A percentile compares a stretch with the other conserved stretches of the same genome.
These are phyloP conservation scores for Serinus canaria DNA, from an alignment of 2,113 vertebrate genomes.

Conservation along the genomic window DNA sequence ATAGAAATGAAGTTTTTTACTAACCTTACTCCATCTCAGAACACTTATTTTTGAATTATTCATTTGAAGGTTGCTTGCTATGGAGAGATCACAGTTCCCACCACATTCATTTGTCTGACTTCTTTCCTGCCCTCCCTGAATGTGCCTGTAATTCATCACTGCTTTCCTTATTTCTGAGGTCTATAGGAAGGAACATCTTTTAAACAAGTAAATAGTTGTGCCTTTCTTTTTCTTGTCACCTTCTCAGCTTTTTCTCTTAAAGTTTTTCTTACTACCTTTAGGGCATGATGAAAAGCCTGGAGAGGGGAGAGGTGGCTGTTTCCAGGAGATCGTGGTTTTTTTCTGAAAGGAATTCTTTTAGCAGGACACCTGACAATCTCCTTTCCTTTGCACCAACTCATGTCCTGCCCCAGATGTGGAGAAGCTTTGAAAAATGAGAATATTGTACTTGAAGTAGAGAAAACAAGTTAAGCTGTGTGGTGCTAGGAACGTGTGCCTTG, in stretches of 20 bases:
- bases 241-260: neutral
- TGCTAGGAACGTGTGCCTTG: neutral
- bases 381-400: neutral
- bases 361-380: neutral
- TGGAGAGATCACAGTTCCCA: neutral
- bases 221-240: neutral
- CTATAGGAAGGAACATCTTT: neutral
- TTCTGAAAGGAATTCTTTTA: neutral
- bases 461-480: neutral
- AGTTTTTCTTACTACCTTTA: neutral
- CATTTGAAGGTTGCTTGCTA: neutral
- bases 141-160: neutral
- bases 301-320: neutral
- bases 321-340: rapidly evolving
- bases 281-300: neutral
- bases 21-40: neutral
- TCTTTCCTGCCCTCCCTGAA: neutral
- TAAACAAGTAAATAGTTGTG: neutral
- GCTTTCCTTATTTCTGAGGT: neutral
- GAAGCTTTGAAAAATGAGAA: neutral
- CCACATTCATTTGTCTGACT: neutral
- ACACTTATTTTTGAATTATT: neutral
- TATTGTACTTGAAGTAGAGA: neutral
- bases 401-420: neutral
- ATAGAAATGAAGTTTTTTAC: neutral